A percentile compares a stretch with the other conserved stretches of the same genome.
These are phyloP conservation scores for Brachyrhaphis roseni DNA, from an alignment of 2,797 vertebrate genomes.

Conservation along the genomic window DNA sequence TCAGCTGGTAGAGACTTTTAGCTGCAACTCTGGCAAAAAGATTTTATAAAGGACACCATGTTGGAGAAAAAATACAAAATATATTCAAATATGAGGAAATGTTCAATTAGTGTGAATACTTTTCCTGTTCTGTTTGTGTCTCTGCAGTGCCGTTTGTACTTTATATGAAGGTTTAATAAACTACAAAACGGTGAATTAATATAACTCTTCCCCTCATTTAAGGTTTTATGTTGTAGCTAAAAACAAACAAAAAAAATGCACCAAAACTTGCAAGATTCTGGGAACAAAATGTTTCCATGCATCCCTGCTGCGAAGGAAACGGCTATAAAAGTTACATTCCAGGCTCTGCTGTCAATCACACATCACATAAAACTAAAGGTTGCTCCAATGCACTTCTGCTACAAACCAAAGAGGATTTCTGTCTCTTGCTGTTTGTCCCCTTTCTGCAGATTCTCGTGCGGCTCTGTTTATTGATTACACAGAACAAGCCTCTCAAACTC, in stretches of 20 bases:
- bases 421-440: background rate
- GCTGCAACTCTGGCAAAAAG: background rate
- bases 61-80: background rate
- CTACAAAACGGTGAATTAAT: background rate
- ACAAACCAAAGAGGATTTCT: background rate
- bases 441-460: slow-evolving; percentile 2
- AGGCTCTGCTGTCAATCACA: background rate
- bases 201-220: background rate
- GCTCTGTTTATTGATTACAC: slow-evolving; percentile 2
- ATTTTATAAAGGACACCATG: background rate
- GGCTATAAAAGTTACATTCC: background rate
- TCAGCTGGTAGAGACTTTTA: background rate
- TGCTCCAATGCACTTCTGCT: background rate
- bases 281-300: background rate
- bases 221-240: background rate
- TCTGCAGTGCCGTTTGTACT: background rate
- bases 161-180: background rate
- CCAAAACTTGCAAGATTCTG: background rate
- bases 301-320: background rate
- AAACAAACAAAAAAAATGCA: background rate
- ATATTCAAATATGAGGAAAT: background rate
- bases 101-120: background rate
- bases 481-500: slow-evolving; percentile 7
- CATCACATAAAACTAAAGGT: background rate
- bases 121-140: background rate